Conservation (phyloP, 2,113 vertebrate genomes). For the Periophthalmodon schlosseri region DNA sequence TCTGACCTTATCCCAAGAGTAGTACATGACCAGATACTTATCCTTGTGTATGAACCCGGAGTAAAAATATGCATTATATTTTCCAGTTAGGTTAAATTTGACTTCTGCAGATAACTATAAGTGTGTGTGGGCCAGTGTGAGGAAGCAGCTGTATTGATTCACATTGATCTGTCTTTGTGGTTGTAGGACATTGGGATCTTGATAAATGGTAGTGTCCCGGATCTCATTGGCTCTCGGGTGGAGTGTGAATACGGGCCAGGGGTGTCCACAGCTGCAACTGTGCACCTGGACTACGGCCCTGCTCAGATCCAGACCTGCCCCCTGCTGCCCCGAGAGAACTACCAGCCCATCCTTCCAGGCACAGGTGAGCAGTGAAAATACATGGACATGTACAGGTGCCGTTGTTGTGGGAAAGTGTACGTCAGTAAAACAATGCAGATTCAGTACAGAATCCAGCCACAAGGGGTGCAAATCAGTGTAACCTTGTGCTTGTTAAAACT, state of each 20-base stretch:
- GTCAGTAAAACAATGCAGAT: background rate
- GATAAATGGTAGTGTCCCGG: constrained; percentile 90
- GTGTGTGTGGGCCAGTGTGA: constrained; percentile 3
- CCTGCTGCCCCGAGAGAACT: constrained; percentile 81
- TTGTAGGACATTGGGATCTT: constrained; percentile 88
- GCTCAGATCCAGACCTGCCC: constrained; percentile 89
- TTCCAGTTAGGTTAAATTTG: background rate
- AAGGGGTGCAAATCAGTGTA: background rate
- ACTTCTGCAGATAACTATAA: background rate
- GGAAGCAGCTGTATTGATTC: constrained; percentile 22
- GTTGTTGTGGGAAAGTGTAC: background rate
- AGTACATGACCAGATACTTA: background rate
- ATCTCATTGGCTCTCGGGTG: constrained; percentile 85
- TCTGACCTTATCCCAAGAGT: background rate
- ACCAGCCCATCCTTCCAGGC: constrained; percentile 77
- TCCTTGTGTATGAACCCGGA: background rate
- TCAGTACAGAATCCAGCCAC: background rate
- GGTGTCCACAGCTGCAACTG: constrained; percentile 80
- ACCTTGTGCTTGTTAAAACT: background rate
- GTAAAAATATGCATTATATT: background rate
- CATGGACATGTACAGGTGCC: background rate
- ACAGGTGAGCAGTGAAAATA: constrained; percentile 75
- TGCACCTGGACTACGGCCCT: constrained; percentile 79
- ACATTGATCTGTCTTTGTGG: constrained; percentile 23
- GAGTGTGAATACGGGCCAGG: constrained; percentile 87